These are phyloP conservation scores for Edolisoma coerulescens DNA, from an alignment of 2,113 vertebrate genomes.

Conservation along the genomic window DNA sequence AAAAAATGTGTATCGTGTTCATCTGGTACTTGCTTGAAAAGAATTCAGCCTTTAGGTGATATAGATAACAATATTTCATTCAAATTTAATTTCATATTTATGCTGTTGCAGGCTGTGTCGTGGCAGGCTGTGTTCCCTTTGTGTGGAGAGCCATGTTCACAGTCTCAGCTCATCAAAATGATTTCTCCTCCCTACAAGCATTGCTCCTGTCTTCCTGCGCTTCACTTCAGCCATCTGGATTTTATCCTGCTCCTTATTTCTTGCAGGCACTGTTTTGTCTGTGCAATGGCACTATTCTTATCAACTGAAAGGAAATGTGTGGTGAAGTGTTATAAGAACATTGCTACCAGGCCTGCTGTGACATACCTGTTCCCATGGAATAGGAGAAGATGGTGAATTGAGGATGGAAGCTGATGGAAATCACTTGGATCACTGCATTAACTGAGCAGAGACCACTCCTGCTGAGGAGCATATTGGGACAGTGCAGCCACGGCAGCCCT, in stretches of 20 bases:
- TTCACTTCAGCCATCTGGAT: slow-evolving; percentile 63
- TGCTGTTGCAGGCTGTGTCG: not conserved
- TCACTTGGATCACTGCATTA: not conserved
- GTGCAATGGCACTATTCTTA: slow-evolving; percentile 37
- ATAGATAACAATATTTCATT: not conserved
- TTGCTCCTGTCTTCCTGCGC: slow-evolving; percentile 22
- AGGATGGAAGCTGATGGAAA: not conserved
- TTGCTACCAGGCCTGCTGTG: slow-evolving; percentile 30
- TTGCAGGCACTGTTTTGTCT: slow-evolving; percentile 63
- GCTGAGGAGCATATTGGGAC: not conserved
- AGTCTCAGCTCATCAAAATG: slow-evolving; percentile 35
- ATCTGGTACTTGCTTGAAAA: not conserved
- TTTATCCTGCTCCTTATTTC: slow-evolving; percentile 59
- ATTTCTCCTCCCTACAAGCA: slow-evolving; percentile 30
- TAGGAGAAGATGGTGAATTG: not conserved
- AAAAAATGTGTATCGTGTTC: not conserved
- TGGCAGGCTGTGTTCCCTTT: slow-evolving; percentile 24
- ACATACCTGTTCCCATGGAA: not conserved
- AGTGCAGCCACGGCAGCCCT: not conserved
- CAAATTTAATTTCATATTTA: not conserved
- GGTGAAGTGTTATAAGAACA: slow-evolving; percentile 8
- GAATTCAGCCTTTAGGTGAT: slow-evolving; percentile 36
- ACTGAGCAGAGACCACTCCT: not conserved
- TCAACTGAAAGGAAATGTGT: slow-evolving; percentile 17
- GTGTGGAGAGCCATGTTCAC: slow-evolving; percentile 15